These are phyloP conservation scores for Altica lythri DNA, from an alignment of 2,888 invertebrate species.

Conservation along the genomic window DNA sequence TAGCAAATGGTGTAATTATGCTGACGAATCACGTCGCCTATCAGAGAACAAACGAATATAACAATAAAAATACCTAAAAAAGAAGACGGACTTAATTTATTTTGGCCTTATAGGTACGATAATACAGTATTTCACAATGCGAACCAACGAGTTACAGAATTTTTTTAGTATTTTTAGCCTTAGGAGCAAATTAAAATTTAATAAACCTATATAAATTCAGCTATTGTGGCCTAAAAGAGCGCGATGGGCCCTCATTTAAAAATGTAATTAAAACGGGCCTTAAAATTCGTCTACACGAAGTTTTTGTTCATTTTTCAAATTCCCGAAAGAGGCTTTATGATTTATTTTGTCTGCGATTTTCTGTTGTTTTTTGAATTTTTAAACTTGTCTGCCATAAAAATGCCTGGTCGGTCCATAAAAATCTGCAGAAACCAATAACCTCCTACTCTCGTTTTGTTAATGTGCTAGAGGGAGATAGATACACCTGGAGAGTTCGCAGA, in stretches of 20 bases:
- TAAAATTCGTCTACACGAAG: conserved; percentile 42
- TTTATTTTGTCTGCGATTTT: conserved; percentile 59
- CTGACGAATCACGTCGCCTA: neutral
- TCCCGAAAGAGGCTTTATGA: conserved; percentile 54
- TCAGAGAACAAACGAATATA: neutral
- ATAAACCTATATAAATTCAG: conserved; percentile 59
- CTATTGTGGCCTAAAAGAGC: conserved; percentile 49
- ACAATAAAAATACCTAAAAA: conserved; percentile 4
- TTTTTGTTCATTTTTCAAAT: conserved; percentile 55
- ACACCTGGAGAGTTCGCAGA: conserved; percentile 33
- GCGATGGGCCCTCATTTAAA: conserved; percentile 53
- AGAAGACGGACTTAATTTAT: conserved; percentile 31
- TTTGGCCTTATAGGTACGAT: conserved; percentile 32
- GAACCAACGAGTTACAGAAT: conserved; percentile 29
- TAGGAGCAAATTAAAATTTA: conserved; percentile 55
- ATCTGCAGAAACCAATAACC: conserved; percentile 43
- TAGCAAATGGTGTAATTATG: neutral
- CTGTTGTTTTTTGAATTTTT: conserved; percentile 58
- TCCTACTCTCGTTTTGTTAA: conserved; percentile 15
- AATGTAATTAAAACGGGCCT: conserved; percentile 54
- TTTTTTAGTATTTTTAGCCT: conserved; percentile 41
- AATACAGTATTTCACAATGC: conserved; percentile 40
- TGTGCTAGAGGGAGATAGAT: conserved; percentile 38
- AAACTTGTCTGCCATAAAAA: conserved; percentile 57
- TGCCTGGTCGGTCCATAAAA: conserved; percentile 55